Base-by-base conservation (phyloP, 2,113 vertebrate genomes). In the Empidonax alnorum region DNA sequence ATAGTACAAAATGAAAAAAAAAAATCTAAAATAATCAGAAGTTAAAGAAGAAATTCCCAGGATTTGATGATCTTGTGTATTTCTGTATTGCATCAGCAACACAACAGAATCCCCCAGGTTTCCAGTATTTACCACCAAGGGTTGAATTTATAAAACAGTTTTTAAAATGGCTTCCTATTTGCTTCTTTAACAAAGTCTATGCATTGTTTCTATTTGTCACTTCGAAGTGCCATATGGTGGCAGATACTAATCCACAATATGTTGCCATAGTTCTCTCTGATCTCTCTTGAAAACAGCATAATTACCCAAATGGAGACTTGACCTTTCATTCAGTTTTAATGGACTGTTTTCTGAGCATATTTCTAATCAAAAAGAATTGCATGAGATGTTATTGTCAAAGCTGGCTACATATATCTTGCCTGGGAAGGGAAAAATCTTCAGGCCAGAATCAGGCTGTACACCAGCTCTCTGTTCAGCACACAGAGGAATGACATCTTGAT, bases 221-320 rank as follows among this genome's bases (percentile, higher is more conserved):
- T 94, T 83, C 93, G 86, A 96, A 95, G 85, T 78, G 76, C 94
- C 93, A 95, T 96, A 97, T 95, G 94, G 96, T 95, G 88, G 86
- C 92, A 89, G 83, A 95, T 89, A 92, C 84, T 93, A 94, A 90
- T 93, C 55, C 73, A 88, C 89, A 94, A 62, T 91, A 87, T 92
- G 90, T 87, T 91, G 37, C 91, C 39, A 53, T 25, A 91, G 91
- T 81, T 90, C 50, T 93, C 62, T 92, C 69, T 93, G 87, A 95
- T 96, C 90, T 50, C 66, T 84, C 55, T 67, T 86, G 83, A 94
- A 97, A 97, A 96, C 86, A 92, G 72, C 19, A 42, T 95, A 97
- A 96, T 97, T 93, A 90, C 72, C 69, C 66, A 94, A 95, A 95
- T 89, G 81, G 82, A 92, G 91, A 55, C 82, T 93, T 94, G 95